Evolutionary conservation across 2,888 invertebrate species (phyloP), one percentile per base, ranked within the genome.

Genomic region (Pediacus dermestoides): DNA sequence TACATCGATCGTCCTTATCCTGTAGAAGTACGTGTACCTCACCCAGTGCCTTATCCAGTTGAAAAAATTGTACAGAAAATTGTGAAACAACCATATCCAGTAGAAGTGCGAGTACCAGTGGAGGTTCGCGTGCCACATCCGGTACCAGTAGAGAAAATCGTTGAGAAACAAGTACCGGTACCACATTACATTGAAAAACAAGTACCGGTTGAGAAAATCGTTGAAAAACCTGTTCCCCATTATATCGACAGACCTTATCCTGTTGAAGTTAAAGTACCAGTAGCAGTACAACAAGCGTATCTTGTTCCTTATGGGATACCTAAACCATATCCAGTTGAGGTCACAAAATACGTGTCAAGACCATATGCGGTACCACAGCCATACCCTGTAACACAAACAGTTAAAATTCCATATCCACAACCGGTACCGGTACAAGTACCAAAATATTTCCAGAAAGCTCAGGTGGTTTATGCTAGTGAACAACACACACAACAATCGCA

Each of bases 141-240:
- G 0, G 74, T 75, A 56, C 75, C 70, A 0, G 72, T 76, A 1
- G 70, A 73, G 43, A 77, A 74, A 36, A 69, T 81, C 16, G 74
- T 83, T 0, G 80, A 81, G 45, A 79, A 77, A 48, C 74, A 76
- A 1, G 72, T 80, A 40, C 77, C 77, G 0, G 73, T 78, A 43
- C 76, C 78, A 47, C 64, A 27, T 37, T 66, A 30, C 53, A 61
- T 70, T 0, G 77, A 77, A 32, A 74, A 73, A 1, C 71, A 70
- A 52, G 69, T 74, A 1, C 75, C 75, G 0, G 48, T 74, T 68
- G 47, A 68, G 67, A 3, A 69, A 69, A 54, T 55, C 16, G 53
- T 66, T 6, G 56, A 61, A 36, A 54, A 55, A 10, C 59, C 55
- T 3, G 55, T 63, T 9, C 52, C 58, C 3, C 51, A 63, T 2